Conservation (phyloP, 2,113 vertebrate genomes). For the Hymenochirus boettgeri region DNA sequence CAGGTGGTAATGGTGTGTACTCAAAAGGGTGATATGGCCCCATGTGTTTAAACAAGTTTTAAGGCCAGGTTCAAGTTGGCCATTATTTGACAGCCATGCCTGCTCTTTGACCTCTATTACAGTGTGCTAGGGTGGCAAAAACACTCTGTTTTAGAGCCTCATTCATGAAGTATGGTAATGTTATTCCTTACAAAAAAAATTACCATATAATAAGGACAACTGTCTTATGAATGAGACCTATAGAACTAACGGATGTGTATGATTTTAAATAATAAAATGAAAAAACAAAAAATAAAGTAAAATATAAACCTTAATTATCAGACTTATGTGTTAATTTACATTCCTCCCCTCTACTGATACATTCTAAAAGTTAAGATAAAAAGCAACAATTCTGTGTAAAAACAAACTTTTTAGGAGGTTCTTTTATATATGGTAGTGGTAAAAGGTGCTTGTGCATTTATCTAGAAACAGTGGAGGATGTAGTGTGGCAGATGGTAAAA, state of each 20-base stretch:
- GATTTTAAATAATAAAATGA: conserved; percentile 43
- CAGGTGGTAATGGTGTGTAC: conserved; percentile 24
- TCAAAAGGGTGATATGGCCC: conserved; percentile 13
- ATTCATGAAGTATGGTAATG: conserved; percentile 12
- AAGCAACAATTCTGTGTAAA: no score
- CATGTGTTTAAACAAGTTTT: conserved; percentile 19
- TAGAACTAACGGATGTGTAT: conserved; percentile 37
- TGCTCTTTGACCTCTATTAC: conserved; percentile 1
- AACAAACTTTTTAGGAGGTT: no score
- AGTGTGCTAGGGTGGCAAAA: conserved; percentile 2
- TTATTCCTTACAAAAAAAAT: background rate
- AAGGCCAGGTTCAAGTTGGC: conserved; percentile 6
- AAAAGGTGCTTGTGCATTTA: no score
- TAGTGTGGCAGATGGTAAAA: no score
- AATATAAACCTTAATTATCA: conserved; percentile 21
- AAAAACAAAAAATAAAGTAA: conserved; percentile 43
- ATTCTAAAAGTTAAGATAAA: no score
- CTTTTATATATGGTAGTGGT: no score
- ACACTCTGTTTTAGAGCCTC: conserved; percentile 19
- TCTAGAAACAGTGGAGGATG: no score
- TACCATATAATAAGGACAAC: conserved; percentile 14
- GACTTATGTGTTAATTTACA: background rate
- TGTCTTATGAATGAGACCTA: conserved; percentile 27
- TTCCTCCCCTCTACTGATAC: background rate
- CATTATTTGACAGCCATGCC: conserved; percentile 27